Evolutionary conservation across 2,888 invertebrate species (phyloP).

Genomic region (Melinopterus prodromus): DNA sequence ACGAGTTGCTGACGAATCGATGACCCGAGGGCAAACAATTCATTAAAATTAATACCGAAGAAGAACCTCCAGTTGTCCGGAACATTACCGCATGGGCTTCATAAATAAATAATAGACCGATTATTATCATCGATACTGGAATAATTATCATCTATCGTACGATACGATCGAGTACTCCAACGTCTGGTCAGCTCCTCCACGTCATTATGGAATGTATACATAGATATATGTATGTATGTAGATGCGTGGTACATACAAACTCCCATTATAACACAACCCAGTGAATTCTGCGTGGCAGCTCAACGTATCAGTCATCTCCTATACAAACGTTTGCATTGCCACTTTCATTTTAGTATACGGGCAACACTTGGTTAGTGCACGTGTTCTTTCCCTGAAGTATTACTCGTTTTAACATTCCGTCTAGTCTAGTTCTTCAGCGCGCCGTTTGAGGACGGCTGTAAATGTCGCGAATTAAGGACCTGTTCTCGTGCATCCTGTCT

Average conservation of each 20-base stretch:
- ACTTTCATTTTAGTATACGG: slow-evolving; percentile 41
- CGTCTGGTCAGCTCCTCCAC: neutral
- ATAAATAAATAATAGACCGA: neutral
- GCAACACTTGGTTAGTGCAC: slow-evolving; percentile 41
- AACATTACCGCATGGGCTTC: neutral
- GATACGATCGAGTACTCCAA: neutral
- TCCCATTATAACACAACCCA: neutral
- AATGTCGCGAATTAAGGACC: slow-evolving; percentile 4
- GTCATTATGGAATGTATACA: neutral
- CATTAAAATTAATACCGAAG: neutral
- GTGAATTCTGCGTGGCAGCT: neutral
- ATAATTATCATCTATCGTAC: neutral
- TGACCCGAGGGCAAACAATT: neutral
- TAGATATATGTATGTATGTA: neutral
- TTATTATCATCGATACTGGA: neutral
- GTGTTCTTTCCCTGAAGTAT: slow-evolving; percentile 33
- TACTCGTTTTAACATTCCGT: neutral
- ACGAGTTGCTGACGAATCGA: neutral
- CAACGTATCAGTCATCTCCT: slow-evolving; percentile 30
- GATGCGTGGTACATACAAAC: neutral
- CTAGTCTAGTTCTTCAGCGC: neutral
- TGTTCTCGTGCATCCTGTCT: neutral
- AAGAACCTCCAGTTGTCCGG: neutral
- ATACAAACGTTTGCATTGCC: slow-evolving; percentile 34
- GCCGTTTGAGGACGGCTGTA: neutral